These are phyloP conservation scores for Mastigias papua DNA, from an alignment of 30 jellyfish, hydroid and myxozoan species.

Conservation along the genomic window DNA sequence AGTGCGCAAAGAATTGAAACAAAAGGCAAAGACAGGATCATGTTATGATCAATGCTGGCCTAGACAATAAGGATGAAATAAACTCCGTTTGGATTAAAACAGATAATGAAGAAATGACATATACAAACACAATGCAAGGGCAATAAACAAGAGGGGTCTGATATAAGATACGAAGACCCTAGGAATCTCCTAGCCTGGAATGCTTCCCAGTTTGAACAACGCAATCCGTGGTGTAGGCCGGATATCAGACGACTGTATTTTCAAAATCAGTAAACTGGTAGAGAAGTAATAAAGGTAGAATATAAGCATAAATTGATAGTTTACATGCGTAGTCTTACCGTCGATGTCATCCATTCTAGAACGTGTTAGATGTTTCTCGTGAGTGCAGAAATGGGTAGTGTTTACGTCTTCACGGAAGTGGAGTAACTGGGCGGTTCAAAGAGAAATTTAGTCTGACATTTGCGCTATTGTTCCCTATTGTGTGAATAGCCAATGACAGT, in stretches of 20 bases:
- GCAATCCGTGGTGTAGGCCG: constrained; percentile 25
- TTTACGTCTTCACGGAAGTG: constrained; percentile 46
- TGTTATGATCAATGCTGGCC: constrained; percentile 42
- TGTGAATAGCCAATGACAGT: neutral
- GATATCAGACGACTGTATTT: neutral
- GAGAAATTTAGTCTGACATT: neutral
- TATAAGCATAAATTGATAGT: neutral
- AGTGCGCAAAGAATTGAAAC: constrained; percentile 25
- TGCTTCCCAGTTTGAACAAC: constrained; percentile 17
- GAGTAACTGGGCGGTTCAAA: constrained; percentile 11
- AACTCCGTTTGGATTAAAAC: constrained; percentile 52
- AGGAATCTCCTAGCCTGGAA: neutral
- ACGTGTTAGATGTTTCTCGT: neutral
- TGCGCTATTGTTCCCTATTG: neutral
- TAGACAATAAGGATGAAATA: constrained; percentile 34
- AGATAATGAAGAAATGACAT: neutral
- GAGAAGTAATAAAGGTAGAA: neutral
- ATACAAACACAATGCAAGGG: neutral
- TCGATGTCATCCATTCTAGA: constrained; percentile 20
- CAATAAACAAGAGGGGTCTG: neutral
- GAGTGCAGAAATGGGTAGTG: neutral
- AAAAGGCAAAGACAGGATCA: constrained; percentile 29
- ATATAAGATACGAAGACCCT: neutral
- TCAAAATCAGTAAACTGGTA: neutral
- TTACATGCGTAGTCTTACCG: neutral